Conservation (phyloP, 1,140 invertebrate species). For the Drosophila bocki region DNA sequence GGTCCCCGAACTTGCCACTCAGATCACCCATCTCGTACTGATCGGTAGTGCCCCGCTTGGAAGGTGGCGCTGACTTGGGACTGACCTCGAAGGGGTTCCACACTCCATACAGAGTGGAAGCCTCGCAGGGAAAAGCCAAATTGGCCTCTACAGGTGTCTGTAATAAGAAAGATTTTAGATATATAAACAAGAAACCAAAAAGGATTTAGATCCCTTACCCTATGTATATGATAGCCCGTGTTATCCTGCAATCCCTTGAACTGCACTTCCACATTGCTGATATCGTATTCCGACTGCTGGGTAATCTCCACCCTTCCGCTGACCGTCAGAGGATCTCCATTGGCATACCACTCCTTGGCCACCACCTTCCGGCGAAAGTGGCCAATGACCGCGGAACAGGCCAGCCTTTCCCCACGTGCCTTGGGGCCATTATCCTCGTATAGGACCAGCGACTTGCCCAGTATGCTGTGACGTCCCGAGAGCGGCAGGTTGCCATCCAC, state of each 20-base stretch:
- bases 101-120: slow-evolving; percentile 91
- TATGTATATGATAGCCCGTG: slow-evolving; percentile 93
- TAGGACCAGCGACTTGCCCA: slow-evolving; percentile 94
- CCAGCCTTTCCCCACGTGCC: slow-evolving; percentile 93
- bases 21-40: slow-evolving; percentile 96
- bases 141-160: slow-evolving; percentile 92
- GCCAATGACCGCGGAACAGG: slow-evolving; percentile 93
- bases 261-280: slow-evolving; percentile 91
- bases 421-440: slow-evolving; percentile 95
- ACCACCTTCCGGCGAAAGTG: slow-evolving; percentile 93
- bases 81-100: slow-evolving; percentile 93
- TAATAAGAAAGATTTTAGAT: not conserved
- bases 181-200: not conserved
- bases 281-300: slow-evolving; percentile 94
- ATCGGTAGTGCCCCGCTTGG: slow-evolving; percentile 90
- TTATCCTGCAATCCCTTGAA: slow-evolving; percentile 90
- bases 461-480: slow-evolving; percentile 90
- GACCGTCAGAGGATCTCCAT: slow-evolving; percentile 88
- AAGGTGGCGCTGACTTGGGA: slow-evolving; percentile 87
- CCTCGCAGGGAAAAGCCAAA: slow-evolving; percentile 95
- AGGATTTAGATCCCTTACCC: slow-evolving; percentile 86
- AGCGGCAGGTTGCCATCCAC: slow-evolving; percentile 92
- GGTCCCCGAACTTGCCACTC: slow-evolving; percentile 94
- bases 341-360: slow-evolving; percentile 94
- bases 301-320: slow-evolving; percentile 92